Conservation (phyloP, 2,797 vertebrate species). For the Ciconia nigra region DNA sequence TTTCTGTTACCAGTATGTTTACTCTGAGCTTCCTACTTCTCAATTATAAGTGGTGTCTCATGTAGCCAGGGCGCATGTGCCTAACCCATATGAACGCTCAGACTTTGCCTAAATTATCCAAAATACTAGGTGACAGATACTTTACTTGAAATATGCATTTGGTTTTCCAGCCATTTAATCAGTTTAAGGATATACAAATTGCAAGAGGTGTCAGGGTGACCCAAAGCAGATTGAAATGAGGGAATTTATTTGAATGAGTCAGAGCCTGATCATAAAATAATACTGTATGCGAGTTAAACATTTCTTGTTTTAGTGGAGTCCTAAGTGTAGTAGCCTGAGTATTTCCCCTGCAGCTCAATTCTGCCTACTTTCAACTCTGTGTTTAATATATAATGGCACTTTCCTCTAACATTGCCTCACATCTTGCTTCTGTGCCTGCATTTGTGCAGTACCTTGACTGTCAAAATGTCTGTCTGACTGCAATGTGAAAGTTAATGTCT, state of each 20-base stretch:
- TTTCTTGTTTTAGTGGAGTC: not conserved
- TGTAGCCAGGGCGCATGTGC: not conserved
- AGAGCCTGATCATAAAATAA: not conserved
- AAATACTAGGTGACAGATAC: not conserved
- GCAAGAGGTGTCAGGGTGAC: not conserved
- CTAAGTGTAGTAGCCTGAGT: not conserved
- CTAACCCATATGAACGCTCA: not conserved
- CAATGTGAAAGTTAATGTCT: not conserved
- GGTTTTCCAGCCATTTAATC: not conserved
- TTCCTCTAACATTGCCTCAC: not conserved
- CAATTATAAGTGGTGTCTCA: not conserved
- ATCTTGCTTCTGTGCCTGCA: not conserved
- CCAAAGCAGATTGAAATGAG: not conserved
- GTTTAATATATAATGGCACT: not conserved
- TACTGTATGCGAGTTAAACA: not conserved
- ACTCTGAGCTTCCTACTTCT: not conserved
- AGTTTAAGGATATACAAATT: not conserved
- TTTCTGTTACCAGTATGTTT: not conserved
- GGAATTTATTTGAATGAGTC: not conserved
- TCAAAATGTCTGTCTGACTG: constrained; percentile 6
- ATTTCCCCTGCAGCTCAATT: not conserved
- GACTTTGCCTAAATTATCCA: not conserved
- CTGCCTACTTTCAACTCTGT: not conserved
- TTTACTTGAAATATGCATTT: not conserved
- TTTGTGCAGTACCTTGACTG: not conserved